Base-by-base conservation (phyloP, 1,140 invertebrate species). In the Apis cerana region DNA sequence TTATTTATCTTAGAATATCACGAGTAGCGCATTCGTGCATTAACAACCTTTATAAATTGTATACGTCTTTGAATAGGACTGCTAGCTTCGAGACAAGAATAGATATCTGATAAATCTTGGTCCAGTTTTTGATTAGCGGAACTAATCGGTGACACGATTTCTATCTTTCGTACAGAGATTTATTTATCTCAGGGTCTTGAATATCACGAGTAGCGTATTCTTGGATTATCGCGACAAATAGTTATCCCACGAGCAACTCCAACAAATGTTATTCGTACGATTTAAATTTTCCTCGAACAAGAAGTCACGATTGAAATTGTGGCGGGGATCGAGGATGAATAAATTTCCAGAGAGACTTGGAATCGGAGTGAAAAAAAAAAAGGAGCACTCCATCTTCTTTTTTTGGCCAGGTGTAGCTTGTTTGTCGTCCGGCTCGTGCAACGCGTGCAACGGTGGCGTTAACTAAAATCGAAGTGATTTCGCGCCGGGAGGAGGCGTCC, bases 381-480 rank as follows among this genome's bases (percentile, higher is more conserved):
- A 33, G 9, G 3, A 3, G 7, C 13, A 52, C 27, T n/a, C 27
- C 21, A 3, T 33, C 2, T 33, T 33, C 3, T 27, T 11, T 50
- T 61, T 27, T 12, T 19, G 33, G 19, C 19, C 50, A 56, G 48
- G 54, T 59, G 21, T 17, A 11, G 75, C 43, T 69, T 69, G 67
- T 83, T 80, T 69, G 69, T 84, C 75, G 68, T 84, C 77, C 76
- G 58, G 56, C 62, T 43, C 17, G 75, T 56, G 33, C 33, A 64
- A 69, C 43, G 68, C 85, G 71, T 59, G 80, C 58, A 87, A 68
- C 76, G 68, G 56, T 68, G 70, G 80, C 80, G 89, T 90, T 91
- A 91, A 92, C 91, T 91, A 90, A 93, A 93, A 92, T 92, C 89
- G 87, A 91, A 91, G 91, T 92, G 90, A 92, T 92, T 92, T 92